A percentile compares a stretch with the other conserved stretches of the same genome.
Conservation (phyloP, 2,888 invertebrate genomes). For the Sinodicranocentrus sp. region DNA sequence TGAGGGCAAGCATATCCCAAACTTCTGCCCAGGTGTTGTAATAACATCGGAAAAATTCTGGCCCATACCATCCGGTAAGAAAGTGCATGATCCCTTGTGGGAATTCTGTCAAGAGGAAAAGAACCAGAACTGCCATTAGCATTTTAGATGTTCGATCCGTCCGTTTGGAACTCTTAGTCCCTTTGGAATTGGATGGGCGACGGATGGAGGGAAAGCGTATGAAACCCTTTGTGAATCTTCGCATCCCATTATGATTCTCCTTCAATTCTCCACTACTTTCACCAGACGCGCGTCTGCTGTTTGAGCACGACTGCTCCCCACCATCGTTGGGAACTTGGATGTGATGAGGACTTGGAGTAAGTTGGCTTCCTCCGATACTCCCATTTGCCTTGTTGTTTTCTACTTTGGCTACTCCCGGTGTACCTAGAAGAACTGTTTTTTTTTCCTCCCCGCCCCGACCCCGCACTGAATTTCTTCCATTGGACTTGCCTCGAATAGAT, state of each 20-base stretch:
- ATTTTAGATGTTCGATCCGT: constrained; percentile 80
- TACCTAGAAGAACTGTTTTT: constrained; percentile 34
- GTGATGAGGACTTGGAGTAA: constrained; percentile 49
- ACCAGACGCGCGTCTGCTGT: constrained; percentile 56
- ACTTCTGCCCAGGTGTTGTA: constrained; percentile 80
- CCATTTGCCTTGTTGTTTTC: constrained; percentile 29
- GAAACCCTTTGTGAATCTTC: constrained; percentile 68
- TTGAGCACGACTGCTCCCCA: constrained; percentile 37
- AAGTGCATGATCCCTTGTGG: constrained; percentile 83
- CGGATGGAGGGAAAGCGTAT: constrained; percentile 71
- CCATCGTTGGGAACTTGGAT: constrained; percentile 59
- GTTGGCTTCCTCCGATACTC: constrained; percentile 29
- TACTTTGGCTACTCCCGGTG: neutral
- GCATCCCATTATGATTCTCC: constrained; percentile 49
- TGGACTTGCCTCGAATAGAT: constrained; percentile 41
- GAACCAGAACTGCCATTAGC: constrained; percentile 79
- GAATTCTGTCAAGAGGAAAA: constrained; percentile 80
- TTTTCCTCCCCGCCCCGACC: neutral
- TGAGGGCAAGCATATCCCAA: constrained; percentile 80
- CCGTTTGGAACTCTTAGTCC: constrained; percentile 63
- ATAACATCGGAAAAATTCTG: constrained; percentile 78
- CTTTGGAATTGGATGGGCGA: constrained; percentile 54
- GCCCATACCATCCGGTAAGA: constrained; percentile 84
- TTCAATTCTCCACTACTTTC: constrained; percentile 60
- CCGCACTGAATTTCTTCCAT: constrained; percentile 25